Conservation (phyloP, 2,797 vertebrate genomes). For the Astyanax mexicanus region DNA sequence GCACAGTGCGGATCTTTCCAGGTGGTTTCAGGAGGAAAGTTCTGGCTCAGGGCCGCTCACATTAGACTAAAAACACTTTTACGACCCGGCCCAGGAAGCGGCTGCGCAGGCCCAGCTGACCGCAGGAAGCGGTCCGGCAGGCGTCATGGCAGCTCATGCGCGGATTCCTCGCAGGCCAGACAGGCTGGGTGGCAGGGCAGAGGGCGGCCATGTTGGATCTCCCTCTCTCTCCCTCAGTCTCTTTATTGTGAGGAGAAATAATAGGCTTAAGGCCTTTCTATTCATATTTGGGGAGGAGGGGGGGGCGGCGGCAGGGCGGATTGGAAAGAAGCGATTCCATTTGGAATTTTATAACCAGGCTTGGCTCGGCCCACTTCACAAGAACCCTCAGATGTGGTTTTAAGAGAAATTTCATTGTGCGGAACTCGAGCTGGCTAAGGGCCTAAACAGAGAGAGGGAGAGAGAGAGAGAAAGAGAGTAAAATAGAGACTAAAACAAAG, state of each 20-base stretch:
- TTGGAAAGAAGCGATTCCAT: slow-evolving; percentile 80
- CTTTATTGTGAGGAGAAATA: slow-evolving; percentile 77
- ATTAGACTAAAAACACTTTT: slow-evolving; percentile 53
- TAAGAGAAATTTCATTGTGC: slow-evolving; percentile 81
- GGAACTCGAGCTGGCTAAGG: slow-evolving; percentile 78
- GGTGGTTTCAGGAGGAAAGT: slow-evolving; percentile 51
- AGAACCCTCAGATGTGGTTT: slow-evolving; percentile 82
- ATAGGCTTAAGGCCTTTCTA: slow-evolving; percentile 80
- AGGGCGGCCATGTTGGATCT: slow-evolving; percentile 70
- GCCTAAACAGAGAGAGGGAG: slow-evolving; percentile 40
- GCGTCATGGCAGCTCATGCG: slow-evolving; percentile 55
- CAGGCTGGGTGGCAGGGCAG: slow-evolving; percentile 48
- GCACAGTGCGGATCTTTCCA: slow-evolving; percentile 53
- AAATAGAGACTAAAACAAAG: not conserved
- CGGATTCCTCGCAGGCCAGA: slow-evolving; percentile 42
- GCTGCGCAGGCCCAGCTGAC: slow-evolving; percentile 61
- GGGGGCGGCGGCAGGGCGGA: slow-evolving; percentile 53
- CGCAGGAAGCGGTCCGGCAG: slow-evolving; percentile 57
- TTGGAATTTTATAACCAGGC: slow-evolving; percentile 79
- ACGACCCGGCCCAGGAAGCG: slow-evolving; percentile 57
- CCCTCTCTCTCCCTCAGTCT: slow-evolving; percentile 46
- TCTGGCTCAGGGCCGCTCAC: not conserved
- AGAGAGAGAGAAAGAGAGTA: not conserved
- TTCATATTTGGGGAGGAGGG: slow-evolving; percentile 75
- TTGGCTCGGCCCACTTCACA: slow-evolving; percentile 73